These are phyloP conservation scores for Triplophysa siluroides DNA, from an alignment of 2,113 vertebrate species.

Conservation along the genomic window DNA sequence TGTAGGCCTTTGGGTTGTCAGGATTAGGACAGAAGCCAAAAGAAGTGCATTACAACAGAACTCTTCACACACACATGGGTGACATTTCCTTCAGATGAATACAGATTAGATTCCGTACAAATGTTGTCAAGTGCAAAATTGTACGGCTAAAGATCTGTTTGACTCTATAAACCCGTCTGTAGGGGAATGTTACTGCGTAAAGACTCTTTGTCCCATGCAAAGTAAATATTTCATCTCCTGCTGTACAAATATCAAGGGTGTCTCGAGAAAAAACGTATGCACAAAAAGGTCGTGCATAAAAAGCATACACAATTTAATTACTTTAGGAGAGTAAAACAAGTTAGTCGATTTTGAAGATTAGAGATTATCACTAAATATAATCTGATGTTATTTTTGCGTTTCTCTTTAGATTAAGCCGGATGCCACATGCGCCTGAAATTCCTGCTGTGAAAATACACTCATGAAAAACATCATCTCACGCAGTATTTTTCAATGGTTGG, in stretches of 20 bases:
- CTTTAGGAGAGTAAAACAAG: not conserved
- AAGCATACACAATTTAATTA: not conserved
- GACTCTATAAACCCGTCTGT: not conserved
- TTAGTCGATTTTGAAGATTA: not conserved
- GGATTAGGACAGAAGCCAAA: conserved; percentile 44
- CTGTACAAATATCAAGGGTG: not conserved
- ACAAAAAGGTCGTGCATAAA: not conserved
- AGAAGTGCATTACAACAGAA: conserved; percentile 19
- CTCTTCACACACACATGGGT: not conserved
- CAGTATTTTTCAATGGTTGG: not conserved
- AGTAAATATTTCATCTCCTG: not conserved
- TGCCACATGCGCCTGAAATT: not conserved
- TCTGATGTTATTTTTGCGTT: conserved; percentile 17
- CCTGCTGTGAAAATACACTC: not conserved
- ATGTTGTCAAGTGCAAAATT: not conserved
- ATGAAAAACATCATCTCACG: conserved; percentile 2
- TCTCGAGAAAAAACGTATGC: not conserved
- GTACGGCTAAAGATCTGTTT: not conserved
- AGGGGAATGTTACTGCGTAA: not conserved
- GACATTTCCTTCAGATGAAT: conserved; percentile 7
- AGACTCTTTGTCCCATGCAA: not conserved
- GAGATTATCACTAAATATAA: not conserved
- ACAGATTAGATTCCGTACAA: conserved; percentile 26
- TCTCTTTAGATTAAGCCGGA: conserved; percentile 28
- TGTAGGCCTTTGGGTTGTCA: not conserved